Base-by-base conservation (phyloP, 2,797 vertebrate species). In the Mormyrus proboscirostris region DNA sequence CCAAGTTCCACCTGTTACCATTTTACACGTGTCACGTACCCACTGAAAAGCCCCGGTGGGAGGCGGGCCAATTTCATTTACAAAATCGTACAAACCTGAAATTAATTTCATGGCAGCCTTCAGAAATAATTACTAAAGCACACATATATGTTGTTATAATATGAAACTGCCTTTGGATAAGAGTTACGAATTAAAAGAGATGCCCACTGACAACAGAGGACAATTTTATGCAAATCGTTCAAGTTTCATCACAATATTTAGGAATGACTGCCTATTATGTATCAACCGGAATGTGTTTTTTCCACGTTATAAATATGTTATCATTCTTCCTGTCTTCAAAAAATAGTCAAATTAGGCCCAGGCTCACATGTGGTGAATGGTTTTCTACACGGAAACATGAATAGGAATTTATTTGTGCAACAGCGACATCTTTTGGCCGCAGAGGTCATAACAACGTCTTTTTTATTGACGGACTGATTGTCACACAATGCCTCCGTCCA, bases 391-490 rank as follows among this genome's bases (percentile, higher is more conserved):
- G 16, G 12, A 41, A 87, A 88, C 16, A 51, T 50, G 9, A 6
- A 7, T 41, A 55, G n/a, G 53, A 65, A 86, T 89, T 89, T 12
- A 22, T 76, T n/a, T 55, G 92, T 88, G 38, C 92, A 92, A 91
- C 90, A 93, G 86, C 89, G 92, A 90, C 92, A 92, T 89, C 92
- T 93, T 59, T 86, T 91, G 92, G 90, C 22, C 4, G 59, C 4
- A 87, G 4, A 50, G 19, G 55, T 51, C 4, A 84, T 84, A 25
- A 50, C 82, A 84, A 3, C 25, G n/a, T 8, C 41, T 12, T 22
- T 22, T 50, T 22, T 50, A 84, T 22, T 47, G 47, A 47, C 5
- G 10, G 49, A 25, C n/a, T 9, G 47, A 84, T 47, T 50, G 41
- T 84, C 82, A 84, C 47, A 84, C 4, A n/a, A 25, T 50, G 14